phyloP scores from a whole-genome alignment of 2,113 vertebrate species.

The Bungarus multicinctus region DNA sequence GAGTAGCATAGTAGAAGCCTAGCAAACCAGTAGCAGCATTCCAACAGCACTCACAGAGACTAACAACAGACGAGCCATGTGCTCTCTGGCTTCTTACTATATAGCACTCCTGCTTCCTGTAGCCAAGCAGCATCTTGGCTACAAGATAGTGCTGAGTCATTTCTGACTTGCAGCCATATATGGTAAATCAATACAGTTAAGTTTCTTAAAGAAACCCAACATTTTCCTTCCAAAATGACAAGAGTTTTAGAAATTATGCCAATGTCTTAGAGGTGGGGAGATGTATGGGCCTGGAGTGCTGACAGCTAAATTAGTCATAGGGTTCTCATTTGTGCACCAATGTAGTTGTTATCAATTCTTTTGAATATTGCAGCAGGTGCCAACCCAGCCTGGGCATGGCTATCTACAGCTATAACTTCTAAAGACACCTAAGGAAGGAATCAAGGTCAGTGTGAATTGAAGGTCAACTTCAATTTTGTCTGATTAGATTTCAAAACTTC shows the following conservation, averaged over 20 bases:
- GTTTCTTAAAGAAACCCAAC: too few relatives aligned
- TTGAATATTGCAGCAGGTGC: neutral
- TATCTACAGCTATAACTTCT: neutral
- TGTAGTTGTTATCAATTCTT: neutral
- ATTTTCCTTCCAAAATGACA: conserved; percentile 12
- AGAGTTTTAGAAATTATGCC: conserved; percentile 10
- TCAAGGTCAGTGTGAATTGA: neutral
- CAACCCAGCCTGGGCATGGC: neutral
- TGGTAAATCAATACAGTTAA: too few relatives aligned
- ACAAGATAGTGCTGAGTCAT: too few relatives aligned
- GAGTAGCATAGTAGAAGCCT: too few relatives aligned
- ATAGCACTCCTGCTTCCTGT: too few relatives aligned
- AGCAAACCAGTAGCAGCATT: too few relatives aligned
- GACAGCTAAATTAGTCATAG: conserved; percentile 29
- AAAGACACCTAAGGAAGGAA: neutral
- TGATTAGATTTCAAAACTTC: neutral
- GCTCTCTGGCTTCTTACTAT: too few relatives aligned
- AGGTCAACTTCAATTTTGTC: neutral
- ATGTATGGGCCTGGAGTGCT: conserved; percentile 13
- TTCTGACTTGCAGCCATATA: too few relatives aligned
- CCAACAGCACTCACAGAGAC: too few relatives aligned
- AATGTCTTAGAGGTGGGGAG: conserved; percentile 1
- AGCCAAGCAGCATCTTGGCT: too few relatives aligned
- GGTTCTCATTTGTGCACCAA: conserved; percentile 8
- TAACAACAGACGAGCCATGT: too few relatives aligned